phyloP scores from a whole-genome alignment of 1,140 invertebrate species.

The Prorops nasuta region DNA sequence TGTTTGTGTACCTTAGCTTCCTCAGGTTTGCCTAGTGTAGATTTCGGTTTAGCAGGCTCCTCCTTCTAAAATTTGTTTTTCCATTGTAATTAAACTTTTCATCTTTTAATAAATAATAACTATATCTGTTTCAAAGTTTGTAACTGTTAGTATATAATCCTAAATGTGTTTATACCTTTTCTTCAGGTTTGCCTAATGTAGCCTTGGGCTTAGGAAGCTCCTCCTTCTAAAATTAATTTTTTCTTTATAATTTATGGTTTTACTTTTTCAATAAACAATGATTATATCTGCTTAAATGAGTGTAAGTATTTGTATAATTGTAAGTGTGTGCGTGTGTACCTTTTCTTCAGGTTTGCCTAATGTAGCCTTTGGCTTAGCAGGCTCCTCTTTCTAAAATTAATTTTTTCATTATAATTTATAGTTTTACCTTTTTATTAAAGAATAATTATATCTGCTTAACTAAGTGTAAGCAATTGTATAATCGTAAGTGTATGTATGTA shows the following conservation, averaged over 20 bases:
- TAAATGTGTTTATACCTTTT: slow-evolving; percentile 28
- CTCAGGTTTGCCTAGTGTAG: slow-evolving; percentile 30
- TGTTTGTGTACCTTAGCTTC: slow-evolving; percentile 38
- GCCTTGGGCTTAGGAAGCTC: slow-evolving; percentile 17
- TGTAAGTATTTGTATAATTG: slow-evolving; percentile 14
- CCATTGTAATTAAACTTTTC: slow-evolving; percentile 3
- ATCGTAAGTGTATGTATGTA: no score
- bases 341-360: slow-evolving; percentile 29
- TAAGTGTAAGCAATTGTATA: slow-evolving; percentile 11
- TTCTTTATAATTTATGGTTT: not conserved
- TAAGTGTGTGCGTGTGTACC: not conserved
- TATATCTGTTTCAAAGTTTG: not conserved
- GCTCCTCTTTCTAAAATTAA: slow-evolving; percentile 22
- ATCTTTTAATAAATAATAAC: not conserved
- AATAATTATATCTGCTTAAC: not conserved
- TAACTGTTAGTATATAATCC: slow-evolving; percentile 14
- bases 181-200: slow-evolving; percentile 24
- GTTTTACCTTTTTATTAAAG: not conserved
- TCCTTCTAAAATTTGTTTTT: slow-evolving; percentile 13
- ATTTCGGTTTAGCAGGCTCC: slow-evolving; percentile 20
- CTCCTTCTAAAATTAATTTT: slow-evolving; percentile 26
- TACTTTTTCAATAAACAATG: not conserved
- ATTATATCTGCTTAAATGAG: not conserved
- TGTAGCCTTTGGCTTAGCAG: slow-evolving; percentile 19
- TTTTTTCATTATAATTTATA: slow-evolving; percentile 7